A percentile compares a stretch with the other conserved stretches of the same genome.
phyloP scores from a whole-genome alignment of 2,113 vertebrate genomes.

The Takifugu bimaculatus region DNA sequence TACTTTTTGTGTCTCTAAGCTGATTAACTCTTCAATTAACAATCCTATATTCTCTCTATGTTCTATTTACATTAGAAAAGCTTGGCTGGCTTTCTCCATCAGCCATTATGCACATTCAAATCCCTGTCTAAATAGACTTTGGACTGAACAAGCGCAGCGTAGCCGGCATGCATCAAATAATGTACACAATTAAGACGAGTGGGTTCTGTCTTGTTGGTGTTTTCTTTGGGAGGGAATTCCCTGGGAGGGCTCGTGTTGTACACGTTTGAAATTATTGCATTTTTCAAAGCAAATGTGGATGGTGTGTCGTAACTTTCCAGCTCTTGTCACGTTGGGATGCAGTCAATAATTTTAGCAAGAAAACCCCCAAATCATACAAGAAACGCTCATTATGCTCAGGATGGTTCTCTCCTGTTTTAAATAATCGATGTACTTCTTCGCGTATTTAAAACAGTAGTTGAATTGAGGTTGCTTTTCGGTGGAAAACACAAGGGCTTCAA shows the following conservation, averaged over 20 bases:
- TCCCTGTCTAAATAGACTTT: conserved; percentile 67
- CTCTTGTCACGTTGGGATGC: conserved; percentile 8
- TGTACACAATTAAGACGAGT: conserved; percentile 51
- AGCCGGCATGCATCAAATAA: conserved; percentile 47
- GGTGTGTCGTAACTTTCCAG: background rate
- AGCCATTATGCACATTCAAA: conserved; percentile 60
- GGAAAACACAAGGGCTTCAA: background rate
- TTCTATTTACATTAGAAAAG: conserved; percentile 52
- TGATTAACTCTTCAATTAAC: conserved; percentile 40
- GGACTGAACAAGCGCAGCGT: conserved; percentile 49
- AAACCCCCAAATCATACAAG: conserved; percentile 5
- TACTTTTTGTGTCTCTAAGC: conserved; percentile 13
- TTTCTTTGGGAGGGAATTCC: conserved; percentile 71
- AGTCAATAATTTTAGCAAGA: conserved; percentile 24
- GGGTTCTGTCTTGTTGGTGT: conserved; percentile 62
- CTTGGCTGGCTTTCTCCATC: conserved; percentile 41
- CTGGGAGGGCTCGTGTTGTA: conserved; percentile 39
- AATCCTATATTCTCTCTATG: conserved; percentile 28
- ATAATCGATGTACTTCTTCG: too few species aligned
- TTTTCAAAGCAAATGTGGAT: conserved; percentile 4
- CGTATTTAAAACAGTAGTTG: too few species aligned
- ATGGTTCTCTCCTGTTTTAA: too few species aligned
- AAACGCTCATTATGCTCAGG: too few species aligned
- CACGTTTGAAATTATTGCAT: conserved; percentile 16
- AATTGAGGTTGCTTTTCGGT: background rate